Conservation (phyloP, 1,140 invertebrate genomes). For the Drosophila punjabiensis region DNA sequence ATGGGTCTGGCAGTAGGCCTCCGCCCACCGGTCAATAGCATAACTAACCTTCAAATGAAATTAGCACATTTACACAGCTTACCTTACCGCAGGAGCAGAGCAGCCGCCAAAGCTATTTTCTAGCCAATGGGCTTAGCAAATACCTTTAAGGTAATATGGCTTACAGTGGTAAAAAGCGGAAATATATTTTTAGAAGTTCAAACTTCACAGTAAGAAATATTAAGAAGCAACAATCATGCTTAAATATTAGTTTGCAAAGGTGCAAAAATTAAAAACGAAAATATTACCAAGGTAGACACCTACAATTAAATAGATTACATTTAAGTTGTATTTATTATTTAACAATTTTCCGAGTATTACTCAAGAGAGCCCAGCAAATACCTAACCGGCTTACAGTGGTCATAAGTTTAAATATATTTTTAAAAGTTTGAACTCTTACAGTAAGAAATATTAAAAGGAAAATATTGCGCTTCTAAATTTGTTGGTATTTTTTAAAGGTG, state of each 20-base stretch:
- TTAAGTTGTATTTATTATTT: too few relatives aligned
- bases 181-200: not conserved
- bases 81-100: constrained; percentile 60
- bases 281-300: too few relatives aligned
- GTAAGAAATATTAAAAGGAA: too few relatives aligned
- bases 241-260: too few relatives aligned
- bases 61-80: constrained; percentile 78
- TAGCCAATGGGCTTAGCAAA: not conserved
- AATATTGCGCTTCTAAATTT: too few relatives aligned
- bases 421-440: too few relatives aligned
- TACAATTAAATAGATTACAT: too few relatives aligned
- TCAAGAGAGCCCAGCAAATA: too few relatives aligned
- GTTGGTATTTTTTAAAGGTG: too few relatives aligned
- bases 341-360: too few relatives aligned
- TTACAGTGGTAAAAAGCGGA: not conserved
- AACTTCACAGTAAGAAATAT: not conserved
- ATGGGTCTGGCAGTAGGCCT: constrained; percentile 24
- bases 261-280: too few relatives aligned
- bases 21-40: constrained; percentile 64
- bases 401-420: not conserved
- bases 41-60: constrained; percentile 81
- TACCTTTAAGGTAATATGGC: not conserved
- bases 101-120: not conserved
- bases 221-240: not conserved
- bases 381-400: not conserved